Evolutionary conservation across 2,113 vertebrate species (phyloP), one percentile per base, ranked within the genome.

Genomic region (Cathartes aura): DNA sequence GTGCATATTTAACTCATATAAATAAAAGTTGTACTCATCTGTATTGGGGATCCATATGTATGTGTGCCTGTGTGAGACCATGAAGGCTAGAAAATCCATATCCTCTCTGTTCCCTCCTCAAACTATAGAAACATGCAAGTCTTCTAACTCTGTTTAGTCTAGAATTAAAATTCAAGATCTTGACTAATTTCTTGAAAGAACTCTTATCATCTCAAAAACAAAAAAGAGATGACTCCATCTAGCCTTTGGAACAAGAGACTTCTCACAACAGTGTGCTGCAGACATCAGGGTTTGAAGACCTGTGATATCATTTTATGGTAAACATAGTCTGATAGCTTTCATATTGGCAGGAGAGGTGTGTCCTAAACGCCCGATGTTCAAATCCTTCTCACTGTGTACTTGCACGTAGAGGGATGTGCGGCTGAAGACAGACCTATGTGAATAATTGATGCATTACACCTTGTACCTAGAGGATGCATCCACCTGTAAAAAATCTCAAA

Each of bases 331-430:
- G 8, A 6, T 43, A 23, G 20, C 38, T 90, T 76, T 76, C 56
- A 29, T 29, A 3, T 18, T 53, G 36, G 15, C 30, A 85, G 53
- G 47, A 45, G 59, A 59, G 18, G 3, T 43, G 59, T 68, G 20
- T 68, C 79, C 32, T 47, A 53, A 58, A 36, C 38, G 3, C 9
- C 58, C 45, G 27, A 26, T 9, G 15, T 11, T 68, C 34, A 58
- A 34, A 60, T 56, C 24, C 84, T 70, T 66, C 76, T 83, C 19
- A 6, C 27, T 23, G 36, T 45, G 13, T 87, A 12, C 22, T 59
- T 5, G 2, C 68, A 45, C 0, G 0, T 10, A 14, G 53, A 70
- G 21, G 20, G 5, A 21, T 22, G 15, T 72, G 47, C 15, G 16
- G 45, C 42, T 75, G 40, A 64, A 71, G 38, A 38, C 21, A 64